phyloP scores from a whole-genome alignment of 2,113 vertebrate genomes.

The Entomyzon cyanotis region DNA sequence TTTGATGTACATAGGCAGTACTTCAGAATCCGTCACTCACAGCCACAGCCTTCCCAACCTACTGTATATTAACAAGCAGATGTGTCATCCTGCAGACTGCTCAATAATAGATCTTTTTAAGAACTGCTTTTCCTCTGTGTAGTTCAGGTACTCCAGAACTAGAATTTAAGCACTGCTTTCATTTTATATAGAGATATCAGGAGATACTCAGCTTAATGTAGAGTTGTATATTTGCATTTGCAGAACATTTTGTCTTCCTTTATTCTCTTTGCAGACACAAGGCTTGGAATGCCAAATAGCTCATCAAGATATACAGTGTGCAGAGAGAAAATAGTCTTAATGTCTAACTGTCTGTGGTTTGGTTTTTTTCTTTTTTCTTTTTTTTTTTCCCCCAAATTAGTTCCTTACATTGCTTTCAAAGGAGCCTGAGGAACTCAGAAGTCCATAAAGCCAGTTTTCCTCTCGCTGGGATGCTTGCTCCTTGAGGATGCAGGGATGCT shows the following conservation, averaged over 20 bases:
- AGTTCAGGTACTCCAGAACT: conserved; percentile 41
- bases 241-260: conserved; percentile 59
- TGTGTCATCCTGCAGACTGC: conserved; percentile 23
- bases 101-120: conserved; percentile 38
- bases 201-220: conserved; percentile 30
- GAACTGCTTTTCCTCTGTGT: conserved; percentile 12
- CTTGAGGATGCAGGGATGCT: not conserved
- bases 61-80: conserved; percentile 19
- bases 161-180: conserved; percentile 42
- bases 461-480: not conserved
- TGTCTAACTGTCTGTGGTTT: not conserved
- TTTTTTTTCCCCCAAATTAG: not conserved
- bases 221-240: conserved; percentile 47
- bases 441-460: not conserved
- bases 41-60: not conserved
- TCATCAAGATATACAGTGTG: not conserved
- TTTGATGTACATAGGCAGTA: not conserved
- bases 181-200: conserved; percentile 40
- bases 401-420: not conserved
- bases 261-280: conserved; percentile 20
- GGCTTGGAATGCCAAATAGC: conserved; percentile 34
- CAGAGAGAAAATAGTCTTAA: not conserved
- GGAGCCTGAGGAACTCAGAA: not conserved
- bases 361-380: not conserved
- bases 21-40: conserved; percentile 42